Evolutionary conservation across 1,140 invertebrate genomes (phyloP), one percentile per base, ranked within the genome.

Genomic region (Bombus ignitus): DNA sequence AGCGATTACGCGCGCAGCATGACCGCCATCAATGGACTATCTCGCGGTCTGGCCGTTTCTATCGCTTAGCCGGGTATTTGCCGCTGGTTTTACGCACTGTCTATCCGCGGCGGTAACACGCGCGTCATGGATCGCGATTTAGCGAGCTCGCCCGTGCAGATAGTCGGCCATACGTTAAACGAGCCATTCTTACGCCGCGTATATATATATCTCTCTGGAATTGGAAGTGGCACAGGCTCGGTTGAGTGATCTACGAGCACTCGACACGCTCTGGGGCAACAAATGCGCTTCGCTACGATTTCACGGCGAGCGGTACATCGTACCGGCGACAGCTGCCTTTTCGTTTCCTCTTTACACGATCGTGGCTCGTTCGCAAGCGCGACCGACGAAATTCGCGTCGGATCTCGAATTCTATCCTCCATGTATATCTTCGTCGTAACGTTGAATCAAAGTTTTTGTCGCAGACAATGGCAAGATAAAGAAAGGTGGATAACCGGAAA

Each of bases 161-260:
- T 77, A 73, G 68, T 42, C 39, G n/a, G 74, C 53, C 53, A 25
- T 73, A 74, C 70, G 68, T 87, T 84, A 77, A 84, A 79, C 74
- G 65, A 71, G 79, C 70, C 80, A 76, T 68, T 59, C 72, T 84
- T 89, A 81, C 77, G 76, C 57, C 10, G 10, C 76, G 71, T 28
- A 22, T 62, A 85, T 85, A 77, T 88, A 79, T 83, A 77, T 88
- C 65, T 85, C 87, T 71, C 39, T 81, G 59, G 79, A 83, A 91
- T 91, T 82, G 84, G 71, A 87, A 86, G 89, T 88, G 79, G 89
- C 87, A 73, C 68, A 70, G 62, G 62, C 74, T 86, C 77, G 81
- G 83, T 87, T 85, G 85, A 87, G 87, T 89, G 89, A 91, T 91
- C 85, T 91, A 91, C 89, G 90, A 91, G 90, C 82, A 74, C 85